Percentiles rank a stretch among this genome's conserved stretches.
These are phyloP conservation scores for Caenorhabditis japonica DNA, from an alignment of 2,888 invertebrate genomes.

Conservation along the genomic window DNA sequence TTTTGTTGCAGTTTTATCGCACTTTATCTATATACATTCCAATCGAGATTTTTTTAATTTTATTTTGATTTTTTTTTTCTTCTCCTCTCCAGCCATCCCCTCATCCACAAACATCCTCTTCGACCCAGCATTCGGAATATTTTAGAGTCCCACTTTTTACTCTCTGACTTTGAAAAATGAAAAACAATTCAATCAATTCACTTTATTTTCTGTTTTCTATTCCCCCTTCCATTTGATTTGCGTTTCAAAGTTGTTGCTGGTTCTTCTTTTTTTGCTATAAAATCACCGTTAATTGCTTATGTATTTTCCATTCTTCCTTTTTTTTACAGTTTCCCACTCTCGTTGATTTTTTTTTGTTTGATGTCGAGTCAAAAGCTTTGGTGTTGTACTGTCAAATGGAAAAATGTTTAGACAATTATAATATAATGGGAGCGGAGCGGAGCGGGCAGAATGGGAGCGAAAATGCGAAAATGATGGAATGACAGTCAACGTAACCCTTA, in stretches of 20 bases:
- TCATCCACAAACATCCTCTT: no score
- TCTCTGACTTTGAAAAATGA: no score
- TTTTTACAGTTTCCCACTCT: constrained; percentile 15
- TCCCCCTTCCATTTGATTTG: background rate
- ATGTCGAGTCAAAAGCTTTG: constrained; percentile 30
- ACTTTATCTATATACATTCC: constrained; percentile 11
- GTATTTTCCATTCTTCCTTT: constrained; percentile 25
- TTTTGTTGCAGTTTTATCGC: background rate
- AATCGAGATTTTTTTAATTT: constrained; percentile 14
- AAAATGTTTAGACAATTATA: constrained; percentile 46
- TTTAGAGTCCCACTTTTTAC: no score
- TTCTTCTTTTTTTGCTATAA: constrained; percentile 3
- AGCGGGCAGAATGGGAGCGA: no score
- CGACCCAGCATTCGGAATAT: no score
- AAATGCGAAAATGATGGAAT: no score
- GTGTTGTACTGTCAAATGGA: constrained; percentile 32
- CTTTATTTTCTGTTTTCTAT: background rate
- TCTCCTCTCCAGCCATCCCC: background rate
- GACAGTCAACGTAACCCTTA: no score
- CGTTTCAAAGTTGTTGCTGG: background rate
- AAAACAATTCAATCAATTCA: background rate
- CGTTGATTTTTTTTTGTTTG: no score
- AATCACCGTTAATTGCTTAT: constrained; percentile 39
- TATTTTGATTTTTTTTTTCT: background rate
- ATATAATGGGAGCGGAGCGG: constrained; percentile 2